phyloP scores from a whole-genome alignment of 2,113 vertebrate species.

The Grammomys surdaster region DNA sequence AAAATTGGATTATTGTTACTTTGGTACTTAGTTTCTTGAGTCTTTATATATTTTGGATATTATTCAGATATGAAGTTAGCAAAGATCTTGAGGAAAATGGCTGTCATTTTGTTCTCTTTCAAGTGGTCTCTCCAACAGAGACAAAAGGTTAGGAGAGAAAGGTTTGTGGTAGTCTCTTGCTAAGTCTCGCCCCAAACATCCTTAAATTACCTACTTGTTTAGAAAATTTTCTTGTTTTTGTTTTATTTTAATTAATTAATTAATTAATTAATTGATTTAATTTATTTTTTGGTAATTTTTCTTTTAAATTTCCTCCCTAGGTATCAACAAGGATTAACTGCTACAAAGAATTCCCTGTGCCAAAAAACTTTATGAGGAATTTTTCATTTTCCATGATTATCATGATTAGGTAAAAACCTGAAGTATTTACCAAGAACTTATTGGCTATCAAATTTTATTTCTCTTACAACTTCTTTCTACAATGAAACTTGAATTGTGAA shows the following conservation, averaged over 20 bases:
- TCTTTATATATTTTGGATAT: neutral
- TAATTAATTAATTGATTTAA: too few species aligned
- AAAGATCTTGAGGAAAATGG: neutral
- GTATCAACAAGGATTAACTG: neutral
- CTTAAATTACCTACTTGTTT: neutral
- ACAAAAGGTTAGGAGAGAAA: conserved; percentile 47
- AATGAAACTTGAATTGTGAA: neutral
- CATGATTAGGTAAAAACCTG: neutral
- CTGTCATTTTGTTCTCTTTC: conserved; percentile 52
- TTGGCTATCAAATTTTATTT: conserved; percentile 29
- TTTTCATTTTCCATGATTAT: neutral
- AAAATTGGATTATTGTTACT: neutral
- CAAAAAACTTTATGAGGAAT: neutral
- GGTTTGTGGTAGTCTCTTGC: neutral
- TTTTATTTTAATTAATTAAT: neutral
- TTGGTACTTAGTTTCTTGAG: neutral
- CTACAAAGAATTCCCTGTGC: neutral
- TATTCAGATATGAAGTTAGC: neutral
- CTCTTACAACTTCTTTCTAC: neutral
- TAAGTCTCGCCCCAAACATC: neutral
- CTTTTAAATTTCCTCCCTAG: neutral
- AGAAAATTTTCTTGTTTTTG: neutral
- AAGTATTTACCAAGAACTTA: neutral
- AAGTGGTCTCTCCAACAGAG: neutral
- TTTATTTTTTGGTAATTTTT: neutral